phyloP scores from a whole-genome alignment of 1,140 invertebrate species.

The Drosophila sucinea region DNA sequence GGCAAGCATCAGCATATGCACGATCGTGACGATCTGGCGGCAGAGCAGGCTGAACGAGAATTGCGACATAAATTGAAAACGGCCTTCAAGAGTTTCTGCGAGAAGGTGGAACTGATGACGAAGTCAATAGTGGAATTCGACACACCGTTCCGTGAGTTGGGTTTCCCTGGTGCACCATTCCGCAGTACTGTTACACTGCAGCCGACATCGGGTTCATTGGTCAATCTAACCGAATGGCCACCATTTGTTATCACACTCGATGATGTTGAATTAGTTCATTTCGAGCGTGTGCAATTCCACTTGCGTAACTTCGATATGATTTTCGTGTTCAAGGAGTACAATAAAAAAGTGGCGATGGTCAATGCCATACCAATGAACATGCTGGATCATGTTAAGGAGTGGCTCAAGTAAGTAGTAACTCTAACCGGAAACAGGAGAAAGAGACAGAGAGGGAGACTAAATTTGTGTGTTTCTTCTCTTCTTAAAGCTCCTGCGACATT shows the following conservation, averaged over 20 bases:
- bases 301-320: constrained; percentile 99
- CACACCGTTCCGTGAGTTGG: constrained; percentile 98
- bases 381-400: constrained; percentile 99
- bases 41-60: constrained; percentile 99
- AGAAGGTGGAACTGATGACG: constrained; percentile 98
- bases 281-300: constrained; percentile 99
- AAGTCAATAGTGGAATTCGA: constrained; percentile 99
- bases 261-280: constrained; percentile 99
- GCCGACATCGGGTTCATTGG: constrained; percentile 97
- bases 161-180: constrained; percentile 99
- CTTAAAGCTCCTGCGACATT: constrained; percentile 94
- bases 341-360: constrained; percentile 96
- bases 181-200: constrained; percentile 97
- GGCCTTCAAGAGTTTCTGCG: constrained; percentile 99
- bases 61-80: constrained; percentile 97
- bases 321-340: constrained; percentile 99
- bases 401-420: constrained; percentile 91
- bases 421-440: background rate
- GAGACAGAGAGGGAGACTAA: background rate
- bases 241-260: constrained; percentile 99
- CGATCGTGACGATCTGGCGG: constrained; percentile 98
- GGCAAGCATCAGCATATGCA: constrained; percentile 99
- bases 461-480: constrained; percentile 38
- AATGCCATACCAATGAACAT: constrained; percentile 99
- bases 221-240: constrained; percentile 99